These are phyloP conservation scores for Dunckerocampus dactyliophorus DNA, from an alignment of 2,113 vertebrate species.

Conservation along the genomic window DNA sequence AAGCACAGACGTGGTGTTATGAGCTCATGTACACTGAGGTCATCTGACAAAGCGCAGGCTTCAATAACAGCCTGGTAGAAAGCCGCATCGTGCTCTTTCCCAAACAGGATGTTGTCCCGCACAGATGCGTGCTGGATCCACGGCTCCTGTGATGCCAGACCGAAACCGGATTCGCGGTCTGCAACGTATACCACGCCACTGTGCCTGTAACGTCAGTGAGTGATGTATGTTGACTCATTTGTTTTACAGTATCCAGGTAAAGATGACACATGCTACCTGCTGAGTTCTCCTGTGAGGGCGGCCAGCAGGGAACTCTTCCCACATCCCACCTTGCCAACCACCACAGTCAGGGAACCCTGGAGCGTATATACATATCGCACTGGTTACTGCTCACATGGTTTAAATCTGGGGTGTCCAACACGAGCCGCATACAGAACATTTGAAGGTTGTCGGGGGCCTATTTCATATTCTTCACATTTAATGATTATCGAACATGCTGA, in stretches of 20 bases:
- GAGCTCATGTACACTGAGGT: slow-evolving; percentile 79
- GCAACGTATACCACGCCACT: slow-evolving; percentile 76
- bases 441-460: too few relatives aligned
- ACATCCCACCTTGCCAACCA: slow-evolving; percentile 92
- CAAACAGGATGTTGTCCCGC: slow-evolving; percentile 92
- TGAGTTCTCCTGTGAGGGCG: slow-evolving; percentile 87
- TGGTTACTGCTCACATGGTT: neutral
- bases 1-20: too few relatives aligned
- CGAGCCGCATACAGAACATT: too few relatives aligned
- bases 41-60: slow-evolving; percentile 87
- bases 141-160: slow-evolving; percentile 86
- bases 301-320: slow-evolving; percentile 92
- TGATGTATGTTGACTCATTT: neutral
- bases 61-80: slow-evolving; percentile 84
- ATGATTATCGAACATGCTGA: too few relatives aligned
- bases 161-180: slow-evolving; percentile 82
- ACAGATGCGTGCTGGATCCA: slow-evolving; percentile 96
- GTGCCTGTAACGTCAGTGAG: slow-evolving; percentile 65
- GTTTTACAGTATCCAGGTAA: neutral
- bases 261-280: slow-evolving; percentile 75
- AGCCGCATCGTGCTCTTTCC: slow-evolving; percentile 76
- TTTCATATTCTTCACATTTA: too few relatives aligned
- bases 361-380: neutral
- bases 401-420: neutral
- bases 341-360: slow-evolving; percentile 85